These are phyloP conservation scores for Polyodon spathula DNA, from an alignment of 2,113 vertebrate genomes.

Conservation along the genomic window DNA sequence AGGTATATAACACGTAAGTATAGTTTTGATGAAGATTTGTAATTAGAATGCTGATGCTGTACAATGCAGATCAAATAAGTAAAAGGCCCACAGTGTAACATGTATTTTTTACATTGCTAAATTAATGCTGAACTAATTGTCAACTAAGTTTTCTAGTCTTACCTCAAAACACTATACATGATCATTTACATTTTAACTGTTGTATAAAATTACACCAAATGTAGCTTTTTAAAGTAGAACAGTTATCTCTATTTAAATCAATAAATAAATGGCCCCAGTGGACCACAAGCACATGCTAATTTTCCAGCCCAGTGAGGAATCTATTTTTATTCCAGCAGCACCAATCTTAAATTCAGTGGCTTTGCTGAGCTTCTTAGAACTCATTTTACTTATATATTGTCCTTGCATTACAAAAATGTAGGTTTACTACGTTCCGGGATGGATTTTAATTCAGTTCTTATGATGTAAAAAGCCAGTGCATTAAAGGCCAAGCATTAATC, in stretches of 20 bases:
- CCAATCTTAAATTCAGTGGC: conserved; percentile 20
- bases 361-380: background rate
- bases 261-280: conserved; percentile 35
- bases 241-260: conserved; percentile 36
- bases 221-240: background rate
- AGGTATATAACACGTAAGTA: too few species aligned
- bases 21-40: too few species aligned
- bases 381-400: conserved; percentile 2
- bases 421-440: background rate
- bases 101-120: too few species aligned
- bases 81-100: too few species aligned
- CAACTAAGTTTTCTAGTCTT: too few species aligned
- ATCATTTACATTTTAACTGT: too few species aligned
- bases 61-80: too few species aligned
- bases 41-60: too few species aligned
- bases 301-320: conserved; percentile 45
- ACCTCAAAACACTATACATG: too few species aligned
- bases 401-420: background rate
- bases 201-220: too few species aligned
- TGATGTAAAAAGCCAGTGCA: conserved; percentile 20
- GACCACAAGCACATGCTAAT: conserved; percentile 39
- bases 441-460: conserved; percentile 19
- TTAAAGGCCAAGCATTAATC: conserved; percentile 28
- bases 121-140: too few species aligned
- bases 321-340: conserved; percentile 31